A percentile compares a stretch with the other conserved stretches of the same genome.
Conservation (phyloP, 2,797 vertebrate species). For the Loriculus beryllinus region DNA sequence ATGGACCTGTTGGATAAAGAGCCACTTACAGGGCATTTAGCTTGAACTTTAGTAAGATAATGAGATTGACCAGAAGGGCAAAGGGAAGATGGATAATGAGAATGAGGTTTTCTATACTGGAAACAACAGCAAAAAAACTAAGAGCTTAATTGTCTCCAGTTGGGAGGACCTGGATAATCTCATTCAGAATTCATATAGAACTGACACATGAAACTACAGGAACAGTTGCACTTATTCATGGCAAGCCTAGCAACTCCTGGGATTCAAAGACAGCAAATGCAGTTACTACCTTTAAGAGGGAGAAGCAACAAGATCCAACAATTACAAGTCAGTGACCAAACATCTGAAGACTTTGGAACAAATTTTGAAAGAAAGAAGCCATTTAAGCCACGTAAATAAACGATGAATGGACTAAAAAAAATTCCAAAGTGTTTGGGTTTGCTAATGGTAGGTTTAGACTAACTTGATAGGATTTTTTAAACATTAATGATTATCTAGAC, state of each 20-base stretch:
- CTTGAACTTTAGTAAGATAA: not conserved
- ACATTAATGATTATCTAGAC: slow-evolving; percentile 38
- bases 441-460: not conserved
- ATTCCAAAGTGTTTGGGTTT: not conserved
- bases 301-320: not conserved
- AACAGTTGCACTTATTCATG: not conserved
- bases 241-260: not conserved
- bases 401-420: not conserved
- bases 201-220: not conserved
- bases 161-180: not conserved
- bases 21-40: not conserved
- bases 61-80: not conserved
- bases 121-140: slow-evolving; percentile 13
- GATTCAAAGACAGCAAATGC: not conserved
- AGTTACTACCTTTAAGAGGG: not conserved
- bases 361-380: slow-evolving; percentile 18
- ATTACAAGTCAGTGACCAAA: slow-evolving; percentile 12
- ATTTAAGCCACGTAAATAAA: slow-evolving; percentile 21
- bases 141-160: not conserved
- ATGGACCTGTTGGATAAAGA: not conserved
- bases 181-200: slow-evolving; percentile 16
- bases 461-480: not conserved
- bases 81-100: not conserved
- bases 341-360: not conserved
- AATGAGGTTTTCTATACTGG: not conserved